Evolutionary conservation across 2,113 vertebrate genomes (phyloP).

Genomic region (Chroicocephalus ridibundus): DNA sequence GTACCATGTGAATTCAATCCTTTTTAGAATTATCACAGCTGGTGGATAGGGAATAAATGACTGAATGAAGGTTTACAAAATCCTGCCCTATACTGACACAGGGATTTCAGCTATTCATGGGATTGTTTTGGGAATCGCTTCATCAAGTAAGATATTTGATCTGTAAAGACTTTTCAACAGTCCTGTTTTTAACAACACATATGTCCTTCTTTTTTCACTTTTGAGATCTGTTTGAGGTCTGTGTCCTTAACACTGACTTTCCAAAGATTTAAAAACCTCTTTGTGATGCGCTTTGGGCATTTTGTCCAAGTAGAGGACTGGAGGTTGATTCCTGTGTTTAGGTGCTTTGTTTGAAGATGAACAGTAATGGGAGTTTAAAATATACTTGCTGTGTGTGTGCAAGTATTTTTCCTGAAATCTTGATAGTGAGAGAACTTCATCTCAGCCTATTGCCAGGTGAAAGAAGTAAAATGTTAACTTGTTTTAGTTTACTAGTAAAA

Average conservation of each 20-base stretch:
- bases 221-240: background rate
- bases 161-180: background rate
- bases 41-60: slow-evolving; percentile 11
- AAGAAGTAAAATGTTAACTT: background rate
- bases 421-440: background rate
- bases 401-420: background rate
- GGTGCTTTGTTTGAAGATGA: background rate
- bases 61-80: slow-evolving; percentile 12
- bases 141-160: background rate
- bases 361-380: background rate
- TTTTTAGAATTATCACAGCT: slow-evolving; percentile 41
- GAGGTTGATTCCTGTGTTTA: background rate
- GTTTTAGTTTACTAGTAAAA: background rate
- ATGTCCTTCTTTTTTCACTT: background rate
- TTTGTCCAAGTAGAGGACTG: background rate
- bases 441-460: background rate
- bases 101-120: background rate
- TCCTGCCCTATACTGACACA: background rate
- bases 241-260: background rate
- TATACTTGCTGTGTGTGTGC: background rate
- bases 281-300: background rate
- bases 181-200: background rate
- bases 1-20: slow-evolving; percentile 36
- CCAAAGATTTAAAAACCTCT: background rate
- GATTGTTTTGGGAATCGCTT: background rate